Evolutionary conservation across 2,888 invertebrate species (phyloP).

Genomic region (Macaria liturata): DNA sequence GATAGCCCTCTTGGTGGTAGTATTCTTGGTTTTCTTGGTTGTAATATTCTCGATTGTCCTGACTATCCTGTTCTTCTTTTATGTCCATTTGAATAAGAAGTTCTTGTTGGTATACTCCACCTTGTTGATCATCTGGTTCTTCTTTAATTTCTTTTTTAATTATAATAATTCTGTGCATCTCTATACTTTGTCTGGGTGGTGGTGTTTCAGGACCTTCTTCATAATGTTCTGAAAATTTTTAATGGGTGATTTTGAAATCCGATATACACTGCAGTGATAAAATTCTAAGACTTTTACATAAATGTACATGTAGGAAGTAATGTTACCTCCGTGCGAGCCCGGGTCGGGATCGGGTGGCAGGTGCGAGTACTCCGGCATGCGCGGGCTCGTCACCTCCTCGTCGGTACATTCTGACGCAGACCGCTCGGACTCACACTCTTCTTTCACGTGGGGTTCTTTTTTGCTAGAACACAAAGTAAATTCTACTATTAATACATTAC

Average conservation of each 20-base stretch:
- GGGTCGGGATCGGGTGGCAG: constrained; percentile 68
- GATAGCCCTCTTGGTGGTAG: constrained; percentile 6
- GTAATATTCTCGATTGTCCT: constrained; percentile 14
- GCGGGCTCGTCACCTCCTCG: constrained; percentile 63
- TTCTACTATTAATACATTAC: too few species aligned
- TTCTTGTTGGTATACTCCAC: constrained; percentile 19
- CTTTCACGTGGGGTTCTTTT: constrained; percentile 49
- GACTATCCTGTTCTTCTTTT: constrained; percentile 8
- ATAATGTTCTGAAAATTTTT: neutral
- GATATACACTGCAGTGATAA: too few species aligned
- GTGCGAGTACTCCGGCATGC: constrained; percentile 69
- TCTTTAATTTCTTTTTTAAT: constrained; percentile 38
- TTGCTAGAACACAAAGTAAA: constrained; percentile 33
- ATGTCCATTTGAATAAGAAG: constrained; percentile 21
- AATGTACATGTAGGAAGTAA: too few species aligned
- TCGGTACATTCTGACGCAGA: constrained; percentile 41
- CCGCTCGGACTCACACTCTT: constrained; percentile 44
- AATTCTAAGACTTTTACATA: too few species aligned
- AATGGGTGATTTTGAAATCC: too few species aligned
- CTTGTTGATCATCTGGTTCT: constrained; percentile 21
- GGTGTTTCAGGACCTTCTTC: neutral
- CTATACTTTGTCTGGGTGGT: constrained; percentile 5
- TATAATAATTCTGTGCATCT: constrained; percentile 2
- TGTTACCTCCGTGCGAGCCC: neutral
- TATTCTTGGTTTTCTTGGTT: constrained; percentile 11